Conservation (phyloP, 2,888 invertebrate species). For the Eupithecia centaureata region DNA sequence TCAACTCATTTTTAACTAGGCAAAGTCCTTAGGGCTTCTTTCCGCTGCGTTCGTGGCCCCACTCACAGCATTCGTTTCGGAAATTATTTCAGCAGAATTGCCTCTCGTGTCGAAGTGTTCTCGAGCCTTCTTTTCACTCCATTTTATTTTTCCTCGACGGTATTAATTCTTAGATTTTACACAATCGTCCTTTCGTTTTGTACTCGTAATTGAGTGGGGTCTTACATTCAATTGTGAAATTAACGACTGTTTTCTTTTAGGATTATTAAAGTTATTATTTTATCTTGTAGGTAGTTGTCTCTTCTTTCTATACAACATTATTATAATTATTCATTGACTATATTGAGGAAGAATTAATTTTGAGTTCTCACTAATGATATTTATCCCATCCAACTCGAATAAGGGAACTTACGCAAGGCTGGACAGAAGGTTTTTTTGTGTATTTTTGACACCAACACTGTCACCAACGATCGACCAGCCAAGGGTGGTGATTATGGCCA, state of each 20-base stretch:
- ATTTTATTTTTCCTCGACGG: slow-evolving; percentile 42
- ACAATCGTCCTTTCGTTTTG: slow-evolving; percentile 41
- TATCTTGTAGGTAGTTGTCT: too few species aligned
- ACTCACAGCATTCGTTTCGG: slow-evolving; percentile 59
- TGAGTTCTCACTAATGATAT: too few species aligned
- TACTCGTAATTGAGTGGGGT: slow-evolving; percentile 42
- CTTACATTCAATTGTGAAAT: slow-evolving; percentile 40
- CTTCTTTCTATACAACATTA: too few species aligned
- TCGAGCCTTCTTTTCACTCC: slow-evolving; percentile 46
- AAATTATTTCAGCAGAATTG: slow-evolving; percentile 70
- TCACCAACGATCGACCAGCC: too few species aligned
- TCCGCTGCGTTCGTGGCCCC: slow-evolving; percentile 35
- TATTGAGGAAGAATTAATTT: too few species aligned
- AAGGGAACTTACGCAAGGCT: too few species aligned
- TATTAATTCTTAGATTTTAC: slow-evolving; percentile 44
- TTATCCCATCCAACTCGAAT: too few species aligned
- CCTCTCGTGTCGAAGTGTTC: slow-evolving; percentile 61
- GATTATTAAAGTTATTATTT: neutral
- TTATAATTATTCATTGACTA: too few species aligned
- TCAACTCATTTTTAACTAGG: too few species aligned
- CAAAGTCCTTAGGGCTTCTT: neutral
- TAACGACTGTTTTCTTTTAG: slow-evolving; percentile 36
- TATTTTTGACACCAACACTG: too few species aligned
- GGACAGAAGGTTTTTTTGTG: too few species aligned
- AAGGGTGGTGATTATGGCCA: too few species aligned